Evolutionary conservation across 1,140 invertebrate genomes (phyloP), one percentile per base, ranked within the genome.

Genomic region (Bombus haemorrhoidalis): DNA sequence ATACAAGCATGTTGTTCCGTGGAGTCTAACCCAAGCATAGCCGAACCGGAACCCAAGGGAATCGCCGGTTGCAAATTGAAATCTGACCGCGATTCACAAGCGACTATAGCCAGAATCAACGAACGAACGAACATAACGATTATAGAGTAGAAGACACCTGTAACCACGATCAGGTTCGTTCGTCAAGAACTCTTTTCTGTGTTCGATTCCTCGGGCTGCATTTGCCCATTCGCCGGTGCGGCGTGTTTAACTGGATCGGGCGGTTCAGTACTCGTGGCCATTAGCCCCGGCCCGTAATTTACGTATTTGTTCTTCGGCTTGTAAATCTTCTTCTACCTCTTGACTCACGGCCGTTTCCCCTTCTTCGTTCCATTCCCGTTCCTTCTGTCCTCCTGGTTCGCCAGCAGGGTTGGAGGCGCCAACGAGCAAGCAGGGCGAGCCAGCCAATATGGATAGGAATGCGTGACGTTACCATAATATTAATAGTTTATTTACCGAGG

Each of bases 371-470:
- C 83, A 22, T 25, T 34, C 66, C n/a, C 43, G 57, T 37, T 86
- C 68, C 85, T 69, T 78, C 88, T 37, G 72, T 76, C 72, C 53
- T 47, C 41, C 73, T 62, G 34, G 37, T 75, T 37, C 57, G n/a
- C 34, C 59, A 73, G 74, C 81, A 57, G 85, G 86, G 88, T 86
- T 87, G 87, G 86, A 91, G 92, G 92, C 92, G 93, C 92, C 91
- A 93, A 91, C 91, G 88, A 89, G 91, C 86, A 76, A 28, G n/a
- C 66, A 68, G 81, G 71, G 86, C 91, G 91, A 90, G 89, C 83
- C 90, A 95, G 90, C 94, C 94, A 95, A 95, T 95, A 95, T 94
- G 93, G 94, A 95, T 94, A 94, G 94, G 94, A 95, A 95, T 95
- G 94, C 93, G 91, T 94, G 94, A 94, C 93, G 93, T 95, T 94